Evolutionary conservation across 2,797 vertebrate genomes (phyloP).

Genomic region (Enteromius trimaculatus): DNA sequence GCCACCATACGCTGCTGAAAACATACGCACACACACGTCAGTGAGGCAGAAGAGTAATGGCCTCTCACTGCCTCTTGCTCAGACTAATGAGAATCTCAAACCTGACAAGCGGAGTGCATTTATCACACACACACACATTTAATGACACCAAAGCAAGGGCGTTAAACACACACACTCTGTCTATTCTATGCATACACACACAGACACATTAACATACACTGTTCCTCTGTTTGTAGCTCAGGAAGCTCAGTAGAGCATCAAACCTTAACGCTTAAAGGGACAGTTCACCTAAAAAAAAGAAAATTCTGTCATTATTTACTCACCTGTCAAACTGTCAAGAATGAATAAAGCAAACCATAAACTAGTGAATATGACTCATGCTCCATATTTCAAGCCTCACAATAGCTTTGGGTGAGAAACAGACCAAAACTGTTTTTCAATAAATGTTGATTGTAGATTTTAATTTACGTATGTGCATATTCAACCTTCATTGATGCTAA

Average conservation of each 20-base stretch:
- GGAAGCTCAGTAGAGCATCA: conserved; percentile 1
- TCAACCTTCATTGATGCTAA: conserved; percentile 3
- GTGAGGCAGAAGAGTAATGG: conserved; percentile 75
- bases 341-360: not conserved
- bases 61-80: conserved; percentile 72
- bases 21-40: conserved; percentile 59
- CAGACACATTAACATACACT: conserved; percentile 41
- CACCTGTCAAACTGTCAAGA: not conserved
- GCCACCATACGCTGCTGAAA: not conserved
- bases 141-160: conserved; percentile 70
- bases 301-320: conserved; percentile 5
- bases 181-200: conserved; percentile 9
- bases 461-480: not conserved
- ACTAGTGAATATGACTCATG: not conserved
- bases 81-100: conserved; percentile 83
- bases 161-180: conserved; percentile 46
- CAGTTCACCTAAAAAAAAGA: not conserved
- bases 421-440: not conserved
- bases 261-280: conserved; percentile 2
- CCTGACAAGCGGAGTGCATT: conserved; percentile 79
- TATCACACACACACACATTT: conserved; percentile 67
- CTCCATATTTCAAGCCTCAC: not conserved
- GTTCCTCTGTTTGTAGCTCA: conserved; percentile 3
- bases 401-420: conserved; percentile 6
- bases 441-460: not conserved